phyloP scores from a whole-genome alignment of 2,113 vertebrate genomes.

The Siphamia tubifer region DNA sequence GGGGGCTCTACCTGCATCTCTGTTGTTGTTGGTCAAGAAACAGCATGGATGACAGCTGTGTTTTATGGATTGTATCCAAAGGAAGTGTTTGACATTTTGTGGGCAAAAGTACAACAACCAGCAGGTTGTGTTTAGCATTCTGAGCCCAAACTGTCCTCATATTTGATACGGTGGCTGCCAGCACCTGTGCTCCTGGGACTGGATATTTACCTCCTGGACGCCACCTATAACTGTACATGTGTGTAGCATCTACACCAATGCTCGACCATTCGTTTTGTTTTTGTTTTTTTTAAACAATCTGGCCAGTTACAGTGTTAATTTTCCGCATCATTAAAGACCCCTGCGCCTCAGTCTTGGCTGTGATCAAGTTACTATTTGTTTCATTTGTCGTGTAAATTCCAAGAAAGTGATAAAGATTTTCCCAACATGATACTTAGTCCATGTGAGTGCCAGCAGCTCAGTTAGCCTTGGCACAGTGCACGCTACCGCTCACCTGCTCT shows the following conservation, averaged over 20 bases:
- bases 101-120: background rate
- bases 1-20: background rate
- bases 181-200: constrained; percentile 10
- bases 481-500: constrained; percentile 14
- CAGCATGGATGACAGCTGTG: background rate
- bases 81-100: background rate
- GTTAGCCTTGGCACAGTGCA: constrained; percentile 23
- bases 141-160: constrained; percentile 2
- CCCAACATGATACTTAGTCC: background rate
- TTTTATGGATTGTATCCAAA: background rate
- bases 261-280: background rate
- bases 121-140: constrained; percentile 25
- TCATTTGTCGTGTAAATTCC: background rate
- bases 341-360: background rate
- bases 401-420: constrained; percentile 9
- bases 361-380: background rate
- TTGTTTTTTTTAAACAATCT: background rate
- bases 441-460: background rate
- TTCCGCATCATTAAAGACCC: constrained; percentile 10
- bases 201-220: background rate
- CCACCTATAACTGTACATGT: background rate
- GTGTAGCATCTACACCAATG: background rate
- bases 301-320: background rate
- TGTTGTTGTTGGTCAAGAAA: background rate
- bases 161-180: constrained; percentile 7